phyloP scores from a whole-genome alignment of 2,113 vertebrate species.

The Dascyllus trimaculatus region DNA sequence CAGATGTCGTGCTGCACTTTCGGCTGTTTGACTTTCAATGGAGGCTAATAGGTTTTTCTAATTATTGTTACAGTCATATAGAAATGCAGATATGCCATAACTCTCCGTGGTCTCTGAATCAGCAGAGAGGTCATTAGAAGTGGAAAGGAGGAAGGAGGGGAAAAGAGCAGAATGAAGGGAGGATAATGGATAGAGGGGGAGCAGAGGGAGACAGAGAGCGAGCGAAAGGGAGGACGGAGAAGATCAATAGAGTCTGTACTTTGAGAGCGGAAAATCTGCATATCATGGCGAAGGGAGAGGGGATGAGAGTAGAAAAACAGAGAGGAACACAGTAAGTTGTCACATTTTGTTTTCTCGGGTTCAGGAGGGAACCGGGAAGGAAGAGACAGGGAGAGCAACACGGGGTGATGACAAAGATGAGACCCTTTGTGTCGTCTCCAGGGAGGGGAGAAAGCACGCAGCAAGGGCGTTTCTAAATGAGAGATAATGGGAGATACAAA shows the following conservation, averaged over 20 bases:
- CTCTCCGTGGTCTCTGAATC: slow-evolving; percentile 57
- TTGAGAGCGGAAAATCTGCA: slow-evolving; percentile 57
- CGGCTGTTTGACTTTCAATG: slow-evolving; percentile 34
- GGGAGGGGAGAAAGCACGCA: slow-evolving; percentile 14
- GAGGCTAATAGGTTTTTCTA: slow-evolving; percentile 51
- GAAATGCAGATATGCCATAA: slow-evolving; percentile 60
- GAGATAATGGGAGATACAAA: slow-evolving; percentile 40
- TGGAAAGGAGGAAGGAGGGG: slow-evolving; percentile 31
- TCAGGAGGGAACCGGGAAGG: neutral
- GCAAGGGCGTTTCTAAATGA: slow-evolving; percentile 31
- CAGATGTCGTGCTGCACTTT: slow-evolving; percentile 12
- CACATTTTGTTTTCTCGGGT: slow-evolving; percentile 22
- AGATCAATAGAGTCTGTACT: slow-evolving; percentile 73
- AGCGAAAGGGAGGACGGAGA: slow-evolving; percentile 32
- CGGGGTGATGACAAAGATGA: slow-evolving; percentile 31
- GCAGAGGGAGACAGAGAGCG: slow-evolving; percentile 18
- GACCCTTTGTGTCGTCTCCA: slow-evolving; percentile 26
- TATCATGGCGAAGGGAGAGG: slow-evolving; percentile 39
- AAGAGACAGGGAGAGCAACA: neutral
- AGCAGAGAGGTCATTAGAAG: slow-evolving; percentile 70
- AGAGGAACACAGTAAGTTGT: slow-evolving; percentile 18
- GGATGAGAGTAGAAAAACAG: slow-evolving; percentile 39
- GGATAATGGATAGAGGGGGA: slow-evolving; percentile 56
- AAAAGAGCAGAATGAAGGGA: slow-evolving; percentile 37
- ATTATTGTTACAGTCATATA: slow-evolving; percentile 47